Evolutionary conservation across 2,113 vertebrate genomes (phyloP).

Genomic region (Oreochromis aureus): DNA sequence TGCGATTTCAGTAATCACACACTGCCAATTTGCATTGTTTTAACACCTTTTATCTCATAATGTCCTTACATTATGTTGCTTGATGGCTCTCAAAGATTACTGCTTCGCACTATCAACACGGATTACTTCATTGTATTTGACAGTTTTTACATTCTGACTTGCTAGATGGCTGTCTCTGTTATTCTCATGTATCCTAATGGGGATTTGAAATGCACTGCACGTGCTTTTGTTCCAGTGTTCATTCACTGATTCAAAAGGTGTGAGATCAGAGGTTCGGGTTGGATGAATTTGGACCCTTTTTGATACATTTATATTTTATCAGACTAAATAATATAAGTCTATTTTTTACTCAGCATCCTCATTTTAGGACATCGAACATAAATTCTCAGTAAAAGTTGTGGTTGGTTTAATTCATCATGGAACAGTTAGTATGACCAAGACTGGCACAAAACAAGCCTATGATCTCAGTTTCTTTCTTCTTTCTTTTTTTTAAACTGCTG

Average conservation of each 20-base stretch:
- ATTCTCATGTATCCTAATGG: background rate
- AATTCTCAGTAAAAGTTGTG: background rate
- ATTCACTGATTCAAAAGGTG: background rate
- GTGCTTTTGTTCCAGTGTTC: background rate
- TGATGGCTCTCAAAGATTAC: background rate
- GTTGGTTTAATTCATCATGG: background rate
- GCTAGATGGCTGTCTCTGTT: background rate
- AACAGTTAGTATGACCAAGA: background rate
- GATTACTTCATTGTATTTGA: background rate
- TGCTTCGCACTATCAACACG: background rate
- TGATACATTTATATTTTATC: background rate
- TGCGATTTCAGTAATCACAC: background rate
- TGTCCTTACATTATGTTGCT: background rate
- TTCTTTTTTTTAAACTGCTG: background rate
- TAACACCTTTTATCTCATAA: background rate
- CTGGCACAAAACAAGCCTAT: background rate
- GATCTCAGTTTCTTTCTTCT: background rate
- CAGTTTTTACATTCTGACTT: background rate
- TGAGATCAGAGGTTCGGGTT: background rate
- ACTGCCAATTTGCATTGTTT: background rate
- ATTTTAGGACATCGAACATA: background rate
- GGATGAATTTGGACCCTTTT: background rate
- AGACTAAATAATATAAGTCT: background rate
- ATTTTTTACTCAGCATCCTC: background rate
- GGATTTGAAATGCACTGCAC: background rate